A percentile compares a stretch with the other conserved stretches of the same genome.
Evolutionary conservation across 2,113 vertebrate species (phyloP).

Genomic region (Pycnonotus jocosus): DNA sequence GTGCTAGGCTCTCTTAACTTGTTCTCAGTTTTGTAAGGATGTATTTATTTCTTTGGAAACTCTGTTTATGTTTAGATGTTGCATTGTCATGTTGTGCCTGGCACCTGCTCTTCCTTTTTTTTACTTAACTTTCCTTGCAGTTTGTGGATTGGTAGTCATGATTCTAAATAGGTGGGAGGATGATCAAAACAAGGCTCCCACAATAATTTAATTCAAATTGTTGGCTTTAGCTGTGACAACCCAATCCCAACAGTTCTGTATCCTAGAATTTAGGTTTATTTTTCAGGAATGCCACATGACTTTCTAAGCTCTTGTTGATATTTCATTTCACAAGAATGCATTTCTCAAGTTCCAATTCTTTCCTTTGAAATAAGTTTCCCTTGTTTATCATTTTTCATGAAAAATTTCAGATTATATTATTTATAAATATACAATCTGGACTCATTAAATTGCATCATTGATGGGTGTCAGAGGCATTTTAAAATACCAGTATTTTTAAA

Average conservation of each 20-base stretch:
- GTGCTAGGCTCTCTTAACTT: background rate
- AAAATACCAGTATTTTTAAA: background rate
- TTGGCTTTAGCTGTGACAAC: background rate
- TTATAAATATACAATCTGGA: background rate
- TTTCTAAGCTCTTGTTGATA: background rate
- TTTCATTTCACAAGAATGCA: background rate
- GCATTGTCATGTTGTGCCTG: background rate
- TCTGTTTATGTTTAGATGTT: background rate
- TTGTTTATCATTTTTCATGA: background rate
- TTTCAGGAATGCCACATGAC: background rate
- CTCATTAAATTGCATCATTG: background rate
- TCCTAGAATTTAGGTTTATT: background rate
- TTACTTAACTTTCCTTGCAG: background rate
- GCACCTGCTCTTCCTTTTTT: background rate
- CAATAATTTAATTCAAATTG: background rate
- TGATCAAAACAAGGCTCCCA: background rate
- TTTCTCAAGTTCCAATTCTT: background rate
- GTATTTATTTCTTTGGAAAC: background rate
- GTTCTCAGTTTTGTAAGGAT: background rate
- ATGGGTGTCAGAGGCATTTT: background rate
- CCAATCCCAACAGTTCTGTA: background rate
- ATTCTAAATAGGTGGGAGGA: background rate
- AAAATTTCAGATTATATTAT: background rate
- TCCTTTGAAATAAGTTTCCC: background rate
- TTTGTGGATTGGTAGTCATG: accelerated